A percentile compares a stretch with the other conserved stretches of the same genome.
phyloP scores from a whole-genome alignment of 2,888 invertebrate species.

The Phortica okadai region DNA sequence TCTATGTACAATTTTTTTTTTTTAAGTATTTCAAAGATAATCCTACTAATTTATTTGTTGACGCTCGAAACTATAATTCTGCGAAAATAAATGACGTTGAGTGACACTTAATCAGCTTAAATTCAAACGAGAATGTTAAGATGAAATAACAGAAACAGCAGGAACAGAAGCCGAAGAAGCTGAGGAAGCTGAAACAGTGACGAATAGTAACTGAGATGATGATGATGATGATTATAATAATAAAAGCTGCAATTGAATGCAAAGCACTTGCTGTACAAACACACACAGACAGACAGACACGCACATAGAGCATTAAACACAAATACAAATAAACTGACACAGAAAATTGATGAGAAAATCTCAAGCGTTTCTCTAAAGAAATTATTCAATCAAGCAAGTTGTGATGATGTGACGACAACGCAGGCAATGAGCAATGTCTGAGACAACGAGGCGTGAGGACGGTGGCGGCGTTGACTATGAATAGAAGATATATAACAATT shows the following conservation, averaged over 20 bases:
- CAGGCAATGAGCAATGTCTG: background rate
- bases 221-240: constrained; percentile 26
- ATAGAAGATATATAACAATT: constrained; percentile 47
- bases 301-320: background rate
- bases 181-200: background rate
- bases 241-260: constrained; percentile 33
- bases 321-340: constrained; percentile 22
- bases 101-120: constrained; percentile 33
- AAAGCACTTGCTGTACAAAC: background rate
- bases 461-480: constrained; percentile 43
- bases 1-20: too few species aligned
- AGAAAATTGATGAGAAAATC: constrained; percentile 30
- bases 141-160: constrained; percentile 1
- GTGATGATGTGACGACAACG: constrained; percentile 10
- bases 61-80: constrained; percentile 11
- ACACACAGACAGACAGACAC: background rate
- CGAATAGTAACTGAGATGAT: constrained; percentile 24
- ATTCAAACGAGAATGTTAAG: constrained; percentile 13
- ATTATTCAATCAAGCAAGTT: constrained; percentile 34
- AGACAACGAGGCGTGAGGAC: background rate
- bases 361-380: constrained; percentile 28
- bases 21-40: background rate
- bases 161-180: background rate
- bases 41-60: constrained; percentile 25
- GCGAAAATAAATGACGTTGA: constrained; percentile 21